Conservation (phyloP, 2,888 invertebrate genomes). For the Agrotis ipsilon region DNA sequence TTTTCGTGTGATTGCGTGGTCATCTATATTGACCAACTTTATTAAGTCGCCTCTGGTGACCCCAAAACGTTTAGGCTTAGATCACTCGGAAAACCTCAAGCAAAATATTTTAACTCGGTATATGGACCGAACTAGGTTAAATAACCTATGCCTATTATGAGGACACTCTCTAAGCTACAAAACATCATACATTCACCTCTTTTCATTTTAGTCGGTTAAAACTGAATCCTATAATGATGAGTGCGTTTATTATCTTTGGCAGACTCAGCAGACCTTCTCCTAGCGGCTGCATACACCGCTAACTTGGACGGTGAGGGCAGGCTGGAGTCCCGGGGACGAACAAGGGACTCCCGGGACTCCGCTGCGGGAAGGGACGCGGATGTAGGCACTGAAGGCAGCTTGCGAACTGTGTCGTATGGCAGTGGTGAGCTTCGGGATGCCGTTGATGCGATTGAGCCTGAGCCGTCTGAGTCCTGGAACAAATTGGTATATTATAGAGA, state of each 20-base stretch:
- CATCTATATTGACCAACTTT: no score
- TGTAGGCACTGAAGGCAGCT: conserved; percentile 87
- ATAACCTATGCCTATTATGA: background rate
- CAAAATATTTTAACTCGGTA: background rate
- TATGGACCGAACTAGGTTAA: background rate
- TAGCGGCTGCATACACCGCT: conserved; percentile 90
- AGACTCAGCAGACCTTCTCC: conserved; percentile 91
- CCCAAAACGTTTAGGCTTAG: background rate
- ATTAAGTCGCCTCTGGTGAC: no score
- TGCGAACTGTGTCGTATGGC: conserved; percentile 86
- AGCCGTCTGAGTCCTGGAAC: conserved; percentile 86
- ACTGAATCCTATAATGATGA: conserved; percentile 94
- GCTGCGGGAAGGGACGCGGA: conserved; percentile 89
- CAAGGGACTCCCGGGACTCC: conserved; percentile 88
- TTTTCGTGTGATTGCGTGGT: no score
- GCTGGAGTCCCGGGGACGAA: conserved; percentile 86
- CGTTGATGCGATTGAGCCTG: conserved; percentile 86
- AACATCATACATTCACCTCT: background rate
- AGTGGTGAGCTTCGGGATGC: conserved; percentile 86
- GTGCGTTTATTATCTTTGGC: conserved; percentile 91
- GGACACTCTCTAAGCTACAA: conserved; percentile 1
- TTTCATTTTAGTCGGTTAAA: conserved; percentile 79
- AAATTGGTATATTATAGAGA: conserved; percentile 1
- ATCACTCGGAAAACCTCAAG: background rate
- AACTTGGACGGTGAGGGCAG: conserved; percentile 93